These are phyloP conservation scores for Oreochromis spilurus DNA, from an alignment of 2,113 vertebrate genomes.

Conservation along the genomic window DNA sequence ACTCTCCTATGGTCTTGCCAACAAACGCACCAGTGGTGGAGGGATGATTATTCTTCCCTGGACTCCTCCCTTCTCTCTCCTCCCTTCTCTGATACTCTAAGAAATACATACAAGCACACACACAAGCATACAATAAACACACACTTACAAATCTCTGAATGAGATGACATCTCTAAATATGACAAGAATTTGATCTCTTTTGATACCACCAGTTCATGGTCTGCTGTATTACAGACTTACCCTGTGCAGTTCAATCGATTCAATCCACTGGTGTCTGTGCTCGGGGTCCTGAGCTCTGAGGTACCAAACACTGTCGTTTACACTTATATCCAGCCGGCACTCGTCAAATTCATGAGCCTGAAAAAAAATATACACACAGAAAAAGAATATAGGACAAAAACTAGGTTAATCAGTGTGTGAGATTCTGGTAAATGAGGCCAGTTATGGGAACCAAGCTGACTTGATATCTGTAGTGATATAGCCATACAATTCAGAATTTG, in stretches of 20 bases:
- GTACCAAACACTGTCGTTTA: slow-evolving; percentile 98
- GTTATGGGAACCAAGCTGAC: background rate
- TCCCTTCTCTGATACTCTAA: slow-evolving; percentile 65
- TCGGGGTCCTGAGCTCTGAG: slow-evolving; percentile 89
- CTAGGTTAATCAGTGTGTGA: background rate
- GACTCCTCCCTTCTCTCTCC: slow-evolving; percentile 55
- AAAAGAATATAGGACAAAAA: background rate
- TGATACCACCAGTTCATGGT: background rate
- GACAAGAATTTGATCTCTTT: background rate
- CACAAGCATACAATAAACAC: slow-evolving; percentile 1
- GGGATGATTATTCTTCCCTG: slow-evolving; percentile 54
- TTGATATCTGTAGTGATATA: background rate
- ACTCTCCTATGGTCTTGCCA: slow-evolving; percentile 2
- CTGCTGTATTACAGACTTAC: slow-evolving; percentile 59
- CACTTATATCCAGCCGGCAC: slow-evolving; percentile 95
- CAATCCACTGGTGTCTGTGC: slow-evolving; percentile 90
- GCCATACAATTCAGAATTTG: background rate
- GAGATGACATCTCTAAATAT: background rate
- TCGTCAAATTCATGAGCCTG: slow-evolving; percentile 97
- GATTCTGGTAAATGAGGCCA: background rate
- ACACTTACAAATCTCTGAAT: background rate
- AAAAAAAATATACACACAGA: background rate
- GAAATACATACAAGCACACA: slow-evolving; percentile 44
- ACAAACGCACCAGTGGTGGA: slow-evolving; percentile 54
- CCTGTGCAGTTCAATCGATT: slow-evolving; percentile 92